Base-by-base conservation (phyloP, 1,140 invertebrate genomes). In the Helicoverpa zea region DNA sequence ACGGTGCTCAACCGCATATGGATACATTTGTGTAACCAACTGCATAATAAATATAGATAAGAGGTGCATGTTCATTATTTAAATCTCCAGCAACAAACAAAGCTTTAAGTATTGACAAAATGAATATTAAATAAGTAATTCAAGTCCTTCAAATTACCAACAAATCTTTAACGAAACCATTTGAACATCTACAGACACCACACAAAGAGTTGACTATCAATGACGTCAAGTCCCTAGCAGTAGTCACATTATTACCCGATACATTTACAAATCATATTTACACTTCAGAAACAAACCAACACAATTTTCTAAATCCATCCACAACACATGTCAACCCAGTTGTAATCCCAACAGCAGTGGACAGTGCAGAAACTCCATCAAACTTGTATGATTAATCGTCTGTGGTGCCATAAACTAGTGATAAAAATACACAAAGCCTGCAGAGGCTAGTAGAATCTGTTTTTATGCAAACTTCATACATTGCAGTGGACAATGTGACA, bases 391-490 rank as follows among this genome's bases (percentile, higher is more conserved):
- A 76, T 43, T 51, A 76, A 76, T 61, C 35, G 58, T 13, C 58
- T 18, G 49, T 30, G n/a, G 75, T 63, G 75, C 35, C 61, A 47
- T 77, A 77, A 66, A 77, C 75, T 54, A 77, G 75, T 63, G 59
- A 77, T 64, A 80, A 81, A 81, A 68, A 78, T 58, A 64, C 66
- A 77, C 66, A 49, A 63, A 64, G 75, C 14, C 61, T 79, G 82
- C 61, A 58, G 81, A 81, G 79, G 86, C 80, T 68, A 68, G 72
- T 81, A 75, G 80, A 86, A 86, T 88, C 84, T 83, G 81, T 92
- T 91, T 90, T 94, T 93, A 94, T 94, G 89, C 89, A 91, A 90
- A 92, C 87, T 90, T 91, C 89, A 91, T 88, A 90, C 87, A 87
- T 87, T 88, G 87, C 89, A 89, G 88, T 89, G 77, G 89, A 91